Evolutionary conservation across 2,888 invertebrate species (phyloP).

Genomic region (Rhamphomyia laevipes): DNA sequence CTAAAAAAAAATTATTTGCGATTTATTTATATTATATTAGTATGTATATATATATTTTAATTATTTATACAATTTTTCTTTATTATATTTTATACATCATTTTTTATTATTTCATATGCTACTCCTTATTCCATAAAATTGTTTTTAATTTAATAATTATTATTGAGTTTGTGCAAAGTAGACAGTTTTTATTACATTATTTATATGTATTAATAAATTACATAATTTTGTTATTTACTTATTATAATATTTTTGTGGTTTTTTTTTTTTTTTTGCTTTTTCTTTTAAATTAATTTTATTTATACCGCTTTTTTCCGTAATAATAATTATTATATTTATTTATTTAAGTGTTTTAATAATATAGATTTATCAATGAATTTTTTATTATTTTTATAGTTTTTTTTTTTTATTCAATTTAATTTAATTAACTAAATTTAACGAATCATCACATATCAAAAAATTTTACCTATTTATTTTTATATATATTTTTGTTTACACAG

Average conservation of each 20-base stretch:
- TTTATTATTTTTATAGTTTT: background rate
- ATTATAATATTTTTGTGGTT: background rate
- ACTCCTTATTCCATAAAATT: too few relatives aligned
- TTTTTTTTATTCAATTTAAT: background rate
- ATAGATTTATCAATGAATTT: background rate
- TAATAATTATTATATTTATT: background rate
- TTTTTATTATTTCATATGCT: background rate
- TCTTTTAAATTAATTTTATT: background rate
- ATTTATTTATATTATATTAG: background rate
- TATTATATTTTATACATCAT: background rate
- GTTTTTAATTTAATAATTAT: constrained; percentile 25
- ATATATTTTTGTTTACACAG: too few relatives aligned
- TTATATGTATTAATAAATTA: background rate
- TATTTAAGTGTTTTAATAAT: background rate
- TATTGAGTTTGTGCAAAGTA: constrained; percentile 17
- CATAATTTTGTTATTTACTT: background rate
- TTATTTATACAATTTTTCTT: background rate
- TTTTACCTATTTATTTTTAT: constrained; percentile 1
- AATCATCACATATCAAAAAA: constrained; percentile 33
- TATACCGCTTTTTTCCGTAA: background rate
- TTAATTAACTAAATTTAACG: constrained; percentile 15
- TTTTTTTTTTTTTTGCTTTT: background rate
- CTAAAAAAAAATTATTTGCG: too few relatives aligned
- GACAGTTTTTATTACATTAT: constrained; percentile 9
- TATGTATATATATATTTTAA: background rate